Evolutionary conservation across 2,797 vertebrate species (phyloP), one percentile per base, ranked within the genome.

Genomic region (Sarcophilus harrisii): DNA sequence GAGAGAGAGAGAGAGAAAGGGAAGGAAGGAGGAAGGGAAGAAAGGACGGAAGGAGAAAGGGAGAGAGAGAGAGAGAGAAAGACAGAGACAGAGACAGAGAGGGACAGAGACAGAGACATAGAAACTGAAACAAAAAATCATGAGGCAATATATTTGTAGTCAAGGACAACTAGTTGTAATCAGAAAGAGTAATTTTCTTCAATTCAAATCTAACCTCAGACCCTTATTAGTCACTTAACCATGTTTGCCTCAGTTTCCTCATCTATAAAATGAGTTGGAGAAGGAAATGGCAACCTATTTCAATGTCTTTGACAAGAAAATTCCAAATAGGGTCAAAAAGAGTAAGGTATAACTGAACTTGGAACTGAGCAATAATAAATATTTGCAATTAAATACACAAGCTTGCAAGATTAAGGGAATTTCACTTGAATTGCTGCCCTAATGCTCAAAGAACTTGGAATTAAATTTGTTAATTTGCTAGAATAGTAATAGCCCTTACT

Each of bases 311-410:
- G 32, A 4, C 60, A 62, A 32, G 32, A 66, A 66, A 66, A 66
- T 4, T 1, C 32, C 62, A 38, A 38, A 73, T 24, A 28, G 18
- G 66, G 8, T 73, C n/a, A 73, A 5, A 9, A 66, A n/a, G 66
- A 73, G 32, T 24, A 18, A 73, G 16, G 24, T 6, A 38, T 73
- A 18, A 73, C 30, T 66, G 62, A 66, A 73, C n/a, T n/a, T n/a
- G n/a, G n/a, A 73, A 73, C 18, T 73, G 62, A 73, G 73, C 5
- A 73, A 5, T n/a, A 52, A 93, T 59, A 62, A 30, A 62, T 28
- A 93, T 96, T 92, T 92, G 95, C n/a, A 94, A 29, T 29, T n/a
- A 96, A 92, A 93, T 93, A 30, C 2, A 66, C 27, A 27, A 5
- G 0, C 60, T 92, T 27, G 30, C 93, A 97, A 96, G 49, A 57